Base-by-base conservation (phyloP, 2,797 vertebrate genomes). In the Lagorchestes hirsutus region DNA sequence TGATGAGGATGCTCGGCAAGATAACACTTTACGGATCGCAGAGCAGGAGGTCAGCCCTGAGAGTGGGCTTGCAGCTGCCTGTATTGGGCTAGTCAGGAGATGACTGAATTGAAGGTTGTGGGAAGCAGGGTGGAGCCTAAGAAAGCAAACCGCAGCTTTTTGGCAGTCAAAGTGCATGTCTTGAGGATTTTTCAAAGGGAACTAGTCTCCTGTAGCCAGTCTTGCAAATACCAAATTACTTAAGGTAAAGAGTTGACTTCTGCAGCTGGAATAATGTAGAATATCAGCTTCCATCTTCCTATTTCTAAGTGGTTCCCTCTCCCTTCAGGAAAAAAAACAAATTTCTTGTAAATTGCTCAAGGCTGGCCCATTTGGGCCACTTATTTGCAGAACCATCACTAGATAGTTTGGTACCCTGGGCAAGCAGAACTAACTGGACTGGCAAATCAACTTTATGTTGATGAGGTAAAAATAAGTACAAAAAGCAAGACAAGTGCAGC, bases 1-100 rank as follows among this genome's bases (percentile, higher is more conserved):
- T 0, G 98, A 98, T 0, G 98, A 97, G 0, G 99, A 98, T 52
- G 98, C 98, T 90, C 93, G 98, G 62, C 97, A 97, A 50, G 99
- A 99, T 11, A 99, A 94, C 96, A 82, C 99, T 3, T 34, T 99
- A 94, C 99, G 99, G 96, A 99, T 99, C 0, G 98, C 98, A 0
- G 99, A 99, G 98, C 99, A 99, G 92, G 99, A 99, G 99, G 99
- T 99, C 94, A 98, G 99, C 82, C 1, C 82, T 59, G 8, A 54
- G n/a, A 94, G 52, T 58, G 74, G 90, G 34, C 2, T 34, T 34
- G 87, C 34, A 87, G 56, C 55, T 95, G 16, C 24, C 24, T 94
- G 55, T 56, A 90, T 31, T 92, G 31, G 93, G 31, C 29, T 96
- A 22, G n/a, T 82, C n/a, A 40, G n/a, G 94, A 95, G 56, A 93